Conservation (phyloP, 37 sponge, comb jelly and placozoan genomes). For the Amphimedon queenslandica region DNA sequence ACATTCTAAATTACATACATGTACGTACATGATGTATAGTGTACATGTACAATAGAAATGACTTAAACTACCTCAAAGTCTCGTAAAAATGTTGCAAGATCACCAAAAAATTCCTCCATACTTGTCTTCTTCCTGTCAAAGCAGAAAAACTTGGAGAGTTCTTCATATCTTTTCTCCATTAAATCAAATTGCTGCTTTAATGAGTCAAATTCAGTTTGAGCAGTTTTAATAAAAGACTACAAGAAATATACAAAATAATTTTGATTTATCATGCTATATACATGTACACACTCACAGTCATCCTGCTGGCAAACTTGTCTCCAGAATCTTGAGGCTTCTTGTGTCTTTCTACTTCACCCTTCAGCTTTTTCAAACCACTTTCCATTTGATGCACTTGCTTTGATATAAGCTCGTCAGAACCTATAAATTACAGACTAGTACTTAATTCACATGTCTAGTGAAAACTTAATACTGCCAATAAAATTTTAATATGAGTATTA, state of each 20-base stretch:
- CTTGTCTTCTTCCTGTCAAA: slow-evolving; percentile 80
- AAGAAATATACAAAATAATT: neutral
- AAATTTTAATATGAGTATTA: no score
- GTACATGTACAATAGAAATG: neutral
- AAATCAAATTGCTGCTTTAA: slow-evolving; percentile 51
- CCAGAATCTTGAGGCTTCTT: slow-evolving; percentile 43
- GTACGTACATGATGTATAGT: neutral
- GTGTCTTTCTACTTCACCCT: slow-evolving; percentile 52
- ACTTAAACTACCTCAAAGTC: slow-evolving; percentile 80
- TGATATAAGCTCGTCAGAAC: slow-evolving; percentile 59
- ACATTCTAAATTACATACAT: no score
- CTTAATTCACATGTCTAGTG: no score
- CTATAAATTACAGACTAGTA: slow-evolving; percentile 17
- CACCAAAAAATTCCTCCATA: slow-evolving; percentile 96
- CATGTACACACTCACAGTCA: slow-evolving; percentile 28
- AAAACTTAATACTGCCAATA: no score
- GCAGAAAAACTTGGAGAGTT: slow-evolving; percentile 49
- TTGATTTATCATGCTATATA: neutral
- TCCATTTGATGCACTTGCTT: slow-evolving; percentile 64
- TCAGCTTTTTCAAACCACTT: slow-evolving; percentile 40
- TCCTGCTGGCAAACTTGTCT: slow-evolving; percentile 59
- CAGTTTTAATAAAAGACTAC: slow-evolving; percentile 54
- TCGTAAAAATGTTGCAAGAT: slow-evolving; percentile 67
- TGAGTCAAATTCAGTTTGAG: slow-evolving; percentile 49
- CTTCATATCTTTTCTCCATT: slow-evolving; percentile 75